Evolutionary conservation across 2,888 invertebrate species (phyloP).

Genomic region (Eurytoma adleriae): DNA sequence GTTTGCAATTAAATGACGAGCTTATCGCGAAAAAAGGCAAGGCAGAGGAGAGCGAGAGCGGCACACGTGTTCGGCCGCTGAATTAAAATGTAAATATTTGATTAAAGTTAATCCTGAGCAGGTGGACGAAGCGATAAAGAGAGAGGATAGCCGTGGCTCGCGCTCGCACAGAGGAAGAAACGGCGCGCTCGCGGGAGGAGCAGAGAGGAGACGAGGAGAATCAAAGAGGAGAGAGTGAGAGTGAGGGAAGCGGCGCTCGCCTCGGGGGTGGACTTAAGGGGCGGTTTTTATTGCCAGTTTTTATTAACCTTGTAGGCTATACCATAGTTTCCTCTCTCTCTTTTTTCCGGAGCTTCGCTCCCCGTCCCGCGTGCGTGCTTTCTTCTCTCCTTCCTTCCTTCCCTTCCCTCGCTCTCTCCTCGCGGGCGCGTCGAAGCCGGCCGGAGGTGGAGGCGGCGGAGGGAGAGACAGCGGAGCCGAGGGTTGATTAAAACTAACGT

Average conservation of each 20-base stretch:
- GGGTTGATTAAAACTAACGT: constrained; percentile 72
- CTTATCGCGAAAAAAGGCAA: constrained; percentile 61
- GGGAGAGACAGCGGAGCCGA: constrained; percentile 31
- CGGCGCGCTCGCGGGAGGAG: not conserved
- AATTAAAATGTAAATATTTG: constrained; percentile 76
- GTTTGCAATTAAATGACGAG: constrained; percentile 72
- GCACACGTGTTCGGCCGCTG: constrained; percentile 59
- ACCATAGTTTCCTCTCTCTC: constrained; percentile 56
- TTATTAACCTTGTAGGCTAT: constrained; percentile 71
- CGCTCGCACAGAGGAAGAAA: constrained; percentile 1
- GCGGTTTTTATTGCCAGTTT: constrained; percentile 75
- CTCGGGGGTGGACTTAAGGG: constrained; percentile 71
- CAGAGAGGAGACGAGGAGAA: constrained; percentile 6
- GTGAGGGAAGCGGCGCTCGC: constrained; percentile 54
- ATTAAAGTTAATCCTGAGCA: constrained; percentile 74
- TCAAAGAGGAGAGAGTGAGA: constrained; percentile 53
- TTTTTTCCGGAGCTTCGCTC: constrained; percentile 41
- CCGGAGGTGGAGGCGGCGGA: constrained; percentile 49
- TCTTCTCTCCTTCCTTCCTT: constrained; percentile 40
- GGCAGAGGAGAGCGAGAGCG: not conserved
- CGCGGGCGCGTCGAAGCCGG: constrained; percentile 44
- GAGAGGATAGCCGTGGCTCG: constrained; percentile 22
- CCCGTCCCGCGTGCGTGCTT: constrained; percentile 51
- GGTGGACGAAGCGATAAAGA: constrained; percentile 68
- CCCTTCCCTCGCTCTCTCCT: constrained; percentile 5